Evolutionary conservation across 2,888 invertebrate species (phyloP).

Genomic region (Caenorhabditis auriculariae): DNA sequence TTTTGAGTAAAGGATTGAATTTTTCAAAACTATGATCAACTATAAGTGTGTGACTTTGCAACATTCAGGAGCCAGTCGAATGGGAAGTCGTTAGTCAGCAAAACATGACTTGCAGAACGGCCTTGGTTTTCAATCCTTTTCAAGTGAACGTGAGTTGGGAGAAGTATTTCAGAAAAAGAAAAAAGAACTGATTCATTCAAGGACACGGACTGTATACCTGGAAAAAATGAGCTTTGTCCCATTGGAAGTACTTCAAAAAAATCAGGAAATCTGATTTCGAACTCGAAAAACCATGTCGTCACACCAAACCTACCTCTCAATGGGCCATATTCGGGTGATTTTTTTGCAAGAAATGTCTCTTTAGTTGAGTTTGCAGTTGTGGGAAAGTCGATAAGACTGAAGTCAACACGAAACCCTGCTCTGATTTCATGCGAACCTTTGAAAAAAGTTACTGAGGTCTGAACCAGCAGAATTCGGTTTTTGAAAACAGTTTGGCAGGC

Average conservation of each 20-base stretch:
- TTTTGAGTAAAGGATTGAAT: too few species aligned
- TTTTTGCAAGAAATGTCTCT: neutral
- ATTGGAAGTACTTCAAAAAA: conserved; percentile 38
- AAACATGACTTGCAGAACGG: conserved; percentile 26
- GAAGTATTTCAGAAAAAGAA: neutral
- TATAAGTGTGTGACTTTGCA: too few species aligned
- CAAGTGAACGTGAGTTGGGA: conserved; percentile 27
- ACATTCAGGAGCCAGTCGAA: conserved; percentile 22
- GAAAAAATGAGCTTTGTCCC: conserved; percentile 28
- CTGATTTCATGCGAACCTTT: conserved; percentile 23
- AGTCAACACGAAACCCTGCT: conserved; percentile 16
- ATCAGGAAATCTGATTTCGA: conserved; percentile 21
- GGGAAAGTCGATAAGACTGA: conserved; percentile 29
- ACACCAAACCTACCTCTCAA: conserved; percentile 34
- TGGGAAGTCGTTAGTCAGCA: conserved; percentile 40
- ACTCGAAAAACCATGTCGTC: conserved; percentile 33
- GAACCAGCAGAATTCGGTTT: neutral
- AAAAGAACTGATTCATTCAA: conserved; percentile 1
- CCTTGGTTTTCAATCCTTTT: conserved; percentile 39
- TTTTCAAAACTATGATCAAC: too few species aligned
- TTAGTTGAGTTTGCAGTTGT: conserved; percentile 25
- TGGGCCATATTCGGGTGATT: conserved; percentile 36
- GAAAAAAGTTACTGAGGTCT: conserved; percentile 21
- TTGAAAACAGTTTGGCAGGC: conserved; percentile 16
- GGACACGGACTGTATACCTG: conserved; percentile 21